Evolutionary conservation across 2,113 vertebrate species (phyloP), one percentile per base, ranked within the genome.

Genomic region (Crotophaga sulcirostris): DNA sequence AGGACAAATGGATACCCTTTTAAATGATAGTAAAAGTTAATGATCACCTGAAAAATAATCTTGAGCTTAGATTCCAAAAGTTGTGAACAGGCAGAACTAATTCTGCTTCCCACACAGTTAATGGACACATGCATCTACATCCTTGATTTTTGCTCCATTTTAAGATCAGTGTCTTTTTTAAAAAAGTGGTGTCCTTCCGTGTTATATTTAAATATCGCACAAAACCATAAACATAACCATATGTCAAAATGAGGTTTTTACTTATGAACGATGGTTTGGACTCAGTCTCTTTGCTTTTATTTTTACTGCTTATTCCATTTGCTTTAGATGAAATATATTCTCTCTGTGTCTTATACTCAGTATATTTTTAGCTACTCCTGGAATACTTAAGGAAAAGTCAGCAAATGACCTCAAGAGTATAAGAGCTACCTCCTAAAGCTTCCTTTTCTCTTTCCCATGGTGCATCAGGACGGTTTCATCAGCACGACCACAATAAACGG

Each of bases 171-270:
- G 15, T 10, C 55, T 92, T 96, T 81, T 19, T 24, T 23, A 45
- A 77, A 85, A 54, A 62, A 54, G 47, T 63, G 3, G 2, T 87
- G 52, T 86, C 92, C 96, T 97, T 97, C 97, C 77, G 93, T 97
- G 95, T 97, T 97, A 96, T 96, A 94, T 98, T 98, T 98, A 97
- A 98, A 90, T 97, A 98, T 98, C 96, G 96, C 88, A 96, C 86
- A 94, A 97, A 97, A 85, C 84, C 90, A 67, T 98, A 98, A 98
- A 97, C 89, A 96, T 92, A 98, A 98, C 93, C 97, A 97, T 97
- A 98, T 98, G 97, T 97, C 82, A 80, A 70, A 93, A 82, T 85
- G 92, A 92, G 92, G n/a, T 68, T 94, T 92, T 89, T 97, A 93
- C 78, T 88, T 93, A 91, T 94, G 94, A 97, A 60, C 81, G 74